Conservation (phyloP, 2,797 vertebrate genomes). For the Odontamblyopus lacepedii region DNA sequence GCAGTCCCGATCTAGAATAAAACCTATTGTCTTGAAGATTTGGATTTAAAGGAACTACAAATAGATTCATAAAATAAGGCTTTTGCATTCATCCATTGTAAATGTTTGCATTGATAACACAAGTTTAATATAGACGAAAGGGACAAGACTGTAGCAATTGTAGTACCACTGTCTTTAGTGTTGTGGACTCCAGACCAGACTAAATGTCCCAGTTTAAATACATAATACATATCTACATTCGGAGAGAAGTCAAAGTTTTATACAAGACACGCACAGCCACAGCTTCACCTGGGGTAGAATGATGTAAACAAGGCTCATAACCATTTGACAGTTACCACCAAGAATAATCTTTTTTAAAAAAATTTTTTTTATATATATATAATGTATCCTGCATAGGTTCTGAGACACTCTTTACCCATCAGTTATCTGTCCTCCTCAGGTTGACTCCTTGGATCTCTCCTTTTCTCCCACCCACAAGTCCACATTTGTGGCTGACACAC, state of each 20-base stretch:
- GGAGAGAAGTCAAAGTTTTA: too few relatives aligned
- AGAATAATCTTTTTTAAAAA: neutral
- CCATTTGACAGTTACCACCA: too few relatives aligned
- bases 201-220: too few relatives aligned
- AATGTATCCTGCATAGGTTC: neutral
- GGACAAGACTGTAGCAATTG: neutral
- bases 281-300: too few relatives aligned
- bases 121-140: neutral
- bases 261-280: too few relatives aligned
- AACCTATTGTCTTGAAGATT: conserved; percentile 21
- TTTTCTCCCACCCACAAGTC: conserved; percentile 1
- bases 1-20: conserved; percentile 15
- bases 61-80: conserved; percentile 21
- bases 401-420: neutral
- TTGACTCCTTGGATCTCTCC: conserved; percentile 3
- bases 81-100: neutral
- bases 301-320: too few relatives aligned
- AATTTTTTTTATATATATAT: neutral
- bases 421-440: neutral
- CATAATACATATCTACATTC: too few relatives aligned
- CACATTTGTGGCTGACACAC: conserved; percentile 25
- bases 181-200: neutral
- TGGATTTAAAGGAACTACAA: conserved; percentile 24
- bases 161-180: too few relatives aligned
- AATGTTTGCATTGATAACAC: neutral